phyloP scores from a whole-genome alignment of 2,888 invertebrate species.

The Tachystola acroxantha region DNA sequence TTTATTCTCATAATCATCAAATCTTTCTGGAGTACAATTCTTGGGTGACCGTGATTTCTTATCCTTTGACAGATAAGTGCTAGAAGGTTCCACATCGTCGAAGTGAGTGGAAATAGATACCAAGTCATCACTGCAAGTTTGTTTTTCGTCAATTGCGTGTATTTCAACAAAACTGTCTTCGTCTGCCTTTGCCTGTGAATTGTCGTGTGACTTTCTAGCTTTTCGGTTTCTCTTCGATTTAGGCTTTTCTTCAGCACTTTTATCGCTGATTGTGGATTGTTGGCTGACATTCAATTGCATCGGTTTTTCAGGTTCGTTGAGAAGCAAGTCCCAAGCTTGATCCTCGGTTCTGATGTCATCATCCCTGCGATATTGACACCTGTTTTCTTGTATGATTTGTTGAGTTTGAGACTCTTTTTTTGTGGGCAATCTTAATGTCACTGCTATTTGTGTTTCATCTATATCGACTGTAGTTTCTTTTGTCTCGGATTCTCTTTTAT shows the following conservation, averaged over 20 bases:
- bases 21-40: conserved; percentile 43
- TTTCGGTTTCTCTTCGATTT: conserved; percentile 56
- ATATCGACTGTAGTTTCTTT: not conserved
- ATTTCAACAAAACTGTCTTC: conserved; percentile 71
- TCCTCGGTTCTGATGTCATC: conserved; percentile 55
- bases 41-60: conserved; percentile 51
- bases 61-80: conserved; percentile 40
- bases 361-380: conserved; percentile 18
- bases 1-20: conserved; percentile 26
- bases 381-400: conserved; percentile 18
- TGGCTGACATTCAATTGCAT: conserved; percentile 22
- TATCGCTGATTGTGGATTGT: conserved; percentile 23
- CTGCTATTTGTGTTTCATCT: conserved; percentile 12
- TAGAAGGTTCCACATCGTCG: conserved; percentile 43
- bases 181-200: conserved; percentile 44
- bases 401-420: conserved; percentile 25
- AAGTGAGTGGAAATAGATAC: conserved; percentile 63
- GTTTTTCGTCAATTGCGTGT: conserved; percentile 64
- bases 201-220: conserved; percentile 48
- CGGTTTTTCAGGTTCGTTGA: conserved; percentile 48
- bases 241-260: conserved; percentile 45
- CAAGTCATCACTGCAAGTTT: conserved; percentile 49
- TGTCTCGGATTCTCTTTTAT: not conserved
- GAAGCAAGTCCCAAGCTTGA: conserved; percentile 66
- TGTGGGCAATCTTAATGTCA: conserved; percentile 18